Evolutionary conservation across 2,113 vertebrate species (phyloP).

Genomic region (Otolemur garnettii): DNA sequence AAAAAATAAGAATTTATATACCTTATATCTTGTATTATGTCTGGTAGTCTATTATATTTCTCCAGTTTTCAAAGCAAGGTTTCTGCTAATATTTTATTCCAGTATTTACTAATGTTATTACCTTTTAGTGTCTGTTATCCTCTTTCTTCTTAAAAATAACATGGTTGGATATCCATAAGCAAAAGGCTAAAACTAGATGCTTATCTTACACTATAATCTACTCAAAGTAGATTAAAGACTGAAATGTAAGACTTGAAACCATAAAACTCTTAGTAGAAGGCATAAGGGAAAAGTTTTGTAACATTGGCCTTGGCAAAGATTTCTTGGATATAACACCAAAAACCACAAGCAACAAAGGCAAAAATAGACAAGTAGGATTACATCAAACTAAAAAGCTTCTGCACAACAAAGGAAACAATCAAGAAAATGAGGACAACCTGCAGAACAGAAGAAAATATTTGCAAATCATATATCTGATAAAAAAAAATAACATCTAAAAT

Average conservation of each 20-base stretch:
- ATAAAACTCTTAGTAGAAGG: background rate
- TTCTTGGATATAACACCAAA: background rate
- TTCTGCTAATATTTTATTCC: slow-evolving; percentile 36
- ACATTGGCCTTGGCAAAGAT: background rate
- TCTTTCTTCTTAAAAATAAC: slow-evolving; percentile 44
- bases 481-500: background rate
- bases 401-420: background rate
- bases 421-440: too few relatives aligned
- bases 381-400: background rate
- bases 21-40: background rate
- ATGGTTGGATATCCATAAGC: background rate
- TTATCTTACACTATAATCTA: background rate
- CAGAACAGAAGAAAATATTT: background rate
- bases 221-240: background rate
- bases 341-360: background rate
- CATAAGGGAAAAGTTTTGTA: background rate
- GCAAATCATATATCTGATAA: background rate
- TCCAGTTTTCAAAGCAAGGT: slow-evolving; percentile 19
- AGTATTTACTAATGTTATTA: slow-evolving; percentile 47
- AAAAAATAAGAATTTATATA: background rate
- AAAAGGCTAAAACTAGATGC: background rate
- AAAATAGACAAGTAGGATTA: background rate
- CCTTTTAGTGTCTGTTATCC: slow-evolving; percentile 33
- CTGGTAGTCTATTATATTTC: background rate
- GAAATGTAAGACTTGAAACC: background rate